phyloP scores from a whole-genome alignment of 37 sponge, comb jelly and placozoan species.

The Beroe forskalii region DNA sequence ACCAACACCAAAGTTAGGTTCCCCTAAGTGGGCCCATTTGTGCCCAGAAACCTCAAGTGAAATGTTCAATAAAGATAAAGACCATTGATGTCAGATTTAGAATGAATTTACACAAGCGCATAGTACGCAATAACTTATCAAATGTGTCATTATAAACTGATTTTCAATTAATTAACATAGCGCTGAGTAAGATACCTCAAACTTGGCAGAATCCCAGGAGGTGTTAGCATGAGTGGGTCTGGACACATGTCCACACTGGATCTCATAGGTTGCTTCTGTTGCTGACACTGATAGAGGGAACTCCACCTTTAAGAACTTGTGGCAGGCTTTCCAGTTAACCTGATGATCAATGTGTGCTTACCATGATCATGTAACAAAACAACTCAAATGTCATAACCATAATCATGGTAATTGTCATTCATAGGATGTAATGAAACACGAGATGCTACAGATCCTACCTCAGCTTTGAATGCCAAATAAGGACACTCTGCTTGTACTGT shows the following conservation, averaged over 20 bases:
- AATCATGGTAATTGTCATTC: too few species aligned
- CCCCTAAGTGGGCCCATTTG: conserved; percentile 79
- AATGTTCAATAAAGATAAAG: too few species aligned
- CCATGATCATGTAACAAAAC: too few species aligned
- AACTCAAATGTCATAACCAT: too few species aligned
- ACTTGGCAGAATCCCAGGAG: conserved; percentile 80
- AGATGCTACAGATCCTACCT: too few species aligned
- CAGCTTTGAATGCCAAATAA: conserved; percentile 69
- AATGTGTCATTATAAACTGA: too few species aligned
- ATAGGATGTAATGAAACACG: too few species aligned
- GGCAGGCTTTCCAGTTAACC: conserved; percentile 77
- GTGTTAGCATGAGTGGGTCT: conserved; percentile 82
- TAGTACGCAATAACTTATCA: too few species aligned
- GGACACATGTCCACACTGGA: conserved; percentile 75
- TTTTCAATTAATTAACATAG: too few species aligned
- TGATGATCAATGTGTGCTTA: too few species aligned
- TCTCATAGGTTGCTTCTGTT: conserved; percentile 75
- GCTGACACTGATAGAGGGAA: conserved; percentile 73
- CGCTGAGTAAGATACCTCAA: conserved; percentile 80
- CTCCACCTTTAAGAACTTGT: conserved; percentile 79
- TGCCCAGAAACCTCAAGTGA: conserved; percentile 76
- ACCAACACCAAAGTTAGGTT: conserved; percentile 77
- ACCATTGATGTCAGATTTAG: too few species aligned
- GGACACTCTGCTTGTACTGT: conserved; percentile 68
- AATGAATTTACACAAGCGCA: too few species aligned